These are phyloP conservation scores for Poecilia gillii DNA, from an alignment of 2,797 vertebrate genomes.

Conservation along the genomic window DNA sequence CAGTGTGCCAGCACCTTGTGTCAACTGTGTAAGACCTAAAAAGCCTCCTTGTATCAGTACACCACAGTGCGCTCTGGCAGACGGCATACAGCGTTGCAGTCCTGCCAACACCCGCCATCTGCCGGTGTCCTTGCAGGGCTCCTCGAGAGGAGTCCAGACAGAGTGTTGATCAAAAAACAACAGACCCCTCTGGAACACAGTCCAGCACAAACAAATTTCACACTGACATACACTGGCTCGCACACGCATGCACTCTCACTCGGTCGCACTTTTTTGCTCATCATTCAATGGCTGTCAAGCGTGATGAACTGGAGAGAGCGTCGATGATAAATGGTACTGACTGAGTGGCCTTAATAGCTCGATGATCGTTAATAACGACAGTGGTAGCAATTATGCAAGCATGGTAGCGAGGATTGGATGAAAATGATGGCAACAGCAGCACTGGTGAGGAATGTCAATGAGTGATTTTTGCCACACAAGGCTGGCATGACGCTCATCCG, in stretches of 20 bases:
- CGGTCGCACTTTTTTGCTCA: slow-evolving; percentile 58
- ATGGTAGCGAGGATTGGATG: slow-evolving; percentile 4
- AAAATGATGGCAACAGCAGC: slow-evolving; percentile 3
- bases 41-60: slow-evolving; percentile 31
- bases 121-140: slow-evolving; percentile 47
- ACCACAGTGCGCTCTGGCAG: slow-evolving; percentile 41
- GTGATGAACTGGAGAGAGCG: slow-evolving; percentile 28
- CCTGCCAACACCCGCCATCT: slow-evolving; percentile 65
- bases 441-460: slow-evolving; percentile 4
- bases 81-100: slow-evolving; percentile 15
- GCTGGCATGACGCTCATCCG: not conserved
- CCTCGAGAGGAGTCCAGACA: slow-evolving; percentile 50
- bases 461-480: not conserved
- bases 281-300: slow-evolving; percentile 48
- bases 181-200: slow-evolving; percentile 54
- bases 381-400: slow-evolving; percentile 28
- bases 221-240: slow-evolving; percentile 18
- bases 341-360: slow-evolving; percentile 18
- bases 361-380: slow-evolving; percentile 39
- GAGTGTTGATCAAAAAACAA: slow-evolving; percentile 55
- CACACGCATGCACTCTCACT: slow-evolving; percentile 25
- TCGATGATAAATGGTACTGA: slow-evolving; percentile 35
- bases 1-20: slow-evolving; percentile 50
- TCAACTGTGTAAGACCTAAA: slow-evolving; percentile 41
- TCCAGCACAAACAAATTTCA: slow-evolving; percentile 7